A percentile compares a stretch with the other conserved stretches of the same genome.
Evolutionary conservation across 2,888 invertebrate genomes (phyloP).

Genomic region (Perdita meconis): DNA sequence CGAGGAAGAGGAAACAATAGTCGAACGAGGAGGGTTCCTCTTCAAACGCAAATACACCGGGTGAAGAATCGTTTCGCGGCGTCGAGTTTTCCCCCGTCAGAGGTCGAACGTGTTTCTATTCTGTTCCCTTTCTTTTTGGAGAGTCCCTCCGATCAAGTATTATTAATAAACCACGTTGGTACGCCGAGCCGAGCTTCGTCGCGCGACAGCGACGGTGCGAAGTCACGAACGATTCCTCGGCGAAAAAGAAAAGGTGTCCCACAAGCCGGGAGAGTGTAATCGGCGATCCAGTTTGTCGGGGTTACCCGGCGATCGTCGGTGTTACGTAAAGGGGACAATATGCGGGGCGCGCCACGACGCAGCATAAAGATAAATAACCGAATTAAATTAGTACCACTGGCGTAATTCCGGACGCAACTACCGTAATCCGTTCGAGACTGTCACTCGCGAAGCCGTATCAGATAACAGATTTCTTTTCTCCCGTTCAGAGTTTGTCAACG

Average conservation of each 20-base stretch:
- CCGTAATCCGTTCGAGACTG: conserved; percentile 32
- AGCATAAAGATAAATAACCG: conserved; percentile 42
- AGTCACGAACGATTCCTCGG: too few species aligned
- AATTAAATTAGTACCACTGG: conserved; percentile 36
- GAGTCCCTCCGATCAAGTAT: conserved; percentile 6
- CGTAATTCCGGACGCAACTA: conserved; percentile 20
- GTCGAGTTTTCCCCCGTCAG: neutral
- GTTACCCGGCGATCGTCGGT: neutral
- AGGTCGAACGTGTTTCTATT: neutral
- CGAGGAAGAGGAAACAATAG: neutral
- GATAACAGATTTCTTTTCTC: neutral
- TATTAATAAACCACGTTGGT: too few species aligned
- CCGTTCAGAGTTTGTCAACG: conserved; percentile 4
- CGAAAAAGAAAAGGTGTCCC: neutral
- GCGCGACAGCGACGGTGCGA: too few species aligned
- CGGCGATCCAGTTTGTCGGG: neutral
- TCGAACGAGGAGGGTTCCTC: neutral
- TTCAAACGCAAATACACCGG: neutral
- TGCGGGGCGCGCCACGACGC: neutral
- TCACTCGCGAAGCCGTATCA: conserved; percentile 36
- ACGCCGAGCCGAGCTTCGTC: too few species aligned
- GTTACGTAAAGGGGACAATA: conserved; percentile 25
- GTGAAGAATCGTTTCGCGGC: neutral
- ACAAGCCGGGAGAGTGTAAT: too few species aligned
- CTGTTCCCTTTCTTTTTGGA: neutral